Conservation (phyloP, 2,113 vertebrate species). For the Halichoerus grypus region DNA sequence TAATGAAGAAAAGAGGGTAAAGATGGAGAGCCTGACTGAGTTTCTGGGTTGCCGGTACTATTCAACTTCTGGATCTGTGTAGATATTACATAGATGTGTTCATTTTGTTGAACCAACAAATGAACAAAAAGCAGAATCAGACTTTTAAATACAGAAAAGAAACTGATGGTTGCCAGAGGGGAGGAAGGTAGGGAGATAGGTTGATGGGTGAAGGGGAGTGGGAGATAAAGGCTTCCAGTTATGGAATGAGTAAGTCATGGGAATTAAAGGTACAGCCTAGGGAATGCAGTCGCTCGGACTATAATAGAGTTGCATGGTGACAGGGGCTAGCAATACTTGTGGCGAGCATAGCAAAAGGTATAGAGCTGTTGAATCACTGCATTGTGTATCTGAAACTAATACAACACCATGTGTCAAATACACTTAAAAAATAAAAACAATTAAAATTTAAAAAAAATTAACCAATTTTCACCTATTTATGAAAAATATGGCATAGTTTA, state of each 20-base stretch:
- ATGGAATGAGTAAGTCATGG: background rate
- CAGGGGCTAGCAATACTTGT: background rate
- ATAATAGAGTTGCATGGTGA: background rate
- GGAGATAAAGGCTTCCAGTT: background rate
- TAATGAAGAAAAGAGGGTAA: background rate
- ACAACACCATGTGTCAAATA: background rate
- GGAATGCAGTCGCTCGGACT: background rate
- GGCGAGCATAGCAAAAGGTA: background rate
- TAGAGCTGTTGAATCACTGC: background rate
- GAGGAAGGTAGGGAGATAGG: background rate
- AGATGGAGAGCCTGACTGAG: background rate
- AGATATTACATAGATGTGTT: background rate
- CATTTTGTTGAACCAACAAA: background rate
- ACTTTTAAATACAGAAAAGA: background rate
- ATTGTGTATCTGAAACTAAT: background rate
- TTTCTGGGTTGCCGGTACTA: background rate
- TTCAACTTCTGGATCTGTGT: background rate
- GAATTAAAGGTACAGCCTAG: background rate
- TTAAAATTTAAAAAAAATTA: background rate
- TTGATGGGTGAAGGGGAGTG: background rate
- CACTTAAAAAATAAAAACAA: background rate
- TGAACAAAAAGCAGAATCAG: background rate
- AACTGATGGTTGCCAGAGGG: background rate
- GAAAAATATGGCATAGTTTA: background rate
- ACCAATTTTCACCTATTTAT: background rate